Conservation (phyloP, 2,113 vertebrate genomes). For the Syngnathoides biaculeatus region DNA sequence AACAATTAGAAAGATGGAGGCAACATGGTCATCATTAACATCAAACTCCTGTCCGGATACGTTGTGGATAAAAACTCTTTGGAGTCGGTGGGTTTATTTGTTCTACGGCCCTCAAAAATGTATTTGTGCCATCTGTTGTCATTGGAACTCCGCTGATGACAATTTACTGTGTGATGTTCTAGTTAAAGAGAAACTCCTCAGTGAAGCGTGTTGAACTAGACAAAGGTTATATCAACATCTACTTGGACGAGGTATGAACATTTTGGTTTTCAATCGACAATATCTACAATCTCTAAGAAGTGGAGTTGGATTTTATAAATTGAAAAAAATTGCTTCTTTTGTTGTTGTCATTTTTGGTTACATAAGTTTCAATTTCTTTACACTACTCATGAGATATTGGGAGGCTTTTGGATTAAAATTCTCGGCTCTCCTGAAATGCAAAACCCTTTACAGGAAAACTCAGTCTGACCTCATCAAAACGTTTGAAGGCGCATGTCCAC, state of each 20-base stretch:
- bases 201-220: constrained; percentile 71
- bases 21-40: constrained; percentile 81
- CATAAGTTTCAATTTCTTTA: too few species aligned
- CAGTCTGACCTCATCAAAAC: too few species aligned
- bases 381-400: too few species aligned
- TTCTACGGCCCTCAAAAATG: neutral
- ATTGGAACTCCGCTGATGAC: neutral
- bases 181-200: constrained; percentile 49
- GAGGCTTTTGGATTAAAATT: too few species aligned
- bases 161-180: neutral
- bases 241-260: constrained; percentile 66
- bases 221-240: constrained; percentile 65
- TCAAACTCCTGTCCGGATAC: constrained; percentile 79
- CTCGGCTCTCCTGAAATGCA: too few species aligned
- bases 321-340: neutral
- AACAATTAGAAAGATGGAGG: constrained; percentile 46
- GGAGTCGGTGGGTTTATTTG: constrained; percentile 54
- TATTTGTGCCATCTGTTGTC: neutral
- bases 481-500: too few species aligned
- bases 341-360: too few species aligned
- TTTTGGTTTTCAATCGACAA: neutral
- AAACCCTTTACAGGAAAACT: too few species aligned
- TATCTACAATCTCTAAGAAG: neutral
- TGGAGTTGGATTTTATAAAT: neutral
- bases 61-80: constrained; percentile 53